phyloP scores from a whole-genome alignment of 1,140 invertebrate genomes.

The Scaptomyza hsui region DNA sequence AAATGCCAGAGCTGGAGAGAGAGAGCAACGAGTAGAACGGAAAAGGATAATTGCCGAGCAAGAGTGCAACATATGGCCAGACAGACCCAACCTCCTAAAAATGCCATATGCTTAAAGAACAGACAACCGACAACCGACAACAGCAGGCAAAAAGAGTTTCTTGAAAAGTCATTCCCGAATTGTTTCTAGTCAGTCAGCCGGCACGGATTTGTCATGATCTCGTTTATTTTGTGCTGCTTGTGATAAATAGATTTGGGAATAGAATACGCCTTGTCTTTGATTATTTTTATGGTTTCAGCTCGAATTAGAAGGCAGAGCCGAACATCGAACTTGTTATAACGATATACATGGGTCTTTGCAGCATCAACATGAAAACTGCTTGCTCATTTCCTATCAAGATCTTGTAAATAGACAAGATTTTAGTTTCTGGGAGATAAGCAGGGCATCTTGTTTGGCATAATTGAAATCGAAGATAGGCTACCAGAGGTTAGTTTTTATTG shows the following conservation, averaged over 20 bases:
- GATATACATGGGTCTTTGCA: constrained; percentile 48
- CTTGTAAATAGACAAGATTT: constrained; percentile 40
- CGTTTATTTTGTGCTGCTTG: constrained; percentile 56
- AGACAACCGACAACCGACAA: constrained; percentile 13
- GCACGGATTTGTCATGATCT: constrained; percentile 71
- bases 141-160: constrained; percentile 71
- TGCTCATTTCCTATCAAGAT: constrained; percentile 64
- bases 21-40: constrained; percentile 21
- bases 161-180: constrained; percentile 48
- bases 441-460: constrained; percentile 34
- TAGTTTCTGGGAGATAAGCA: constrained; percentile 34
- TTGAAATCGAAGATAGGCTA: constrained; percentile 40
- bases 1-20: constrained; percentile 17
- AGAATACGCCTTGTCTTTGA: constrained; percentile 15
- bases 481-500: constrained; percentile 4
- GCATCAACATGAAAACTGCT: constrained; percentile 37
- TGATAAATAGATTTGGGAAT: constrained; percentile 61
- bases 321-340: constrained; percentile 57
- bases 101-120: constrained; percentile 49
- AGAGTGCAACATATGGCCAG: constrained; percentile 63
- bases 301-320: constrained; percentile 50
- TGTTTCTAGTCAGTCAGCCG: constrained; percentile 52
- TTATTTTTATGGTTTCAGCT: constrained; percentile 60
- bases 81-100: constrained; percentile 3
- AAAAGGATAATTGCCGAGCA: constrained; percentile 71